Conservation (phyloP, 2,113 vertebrate species). For the Colinus virginianus region DNA sequence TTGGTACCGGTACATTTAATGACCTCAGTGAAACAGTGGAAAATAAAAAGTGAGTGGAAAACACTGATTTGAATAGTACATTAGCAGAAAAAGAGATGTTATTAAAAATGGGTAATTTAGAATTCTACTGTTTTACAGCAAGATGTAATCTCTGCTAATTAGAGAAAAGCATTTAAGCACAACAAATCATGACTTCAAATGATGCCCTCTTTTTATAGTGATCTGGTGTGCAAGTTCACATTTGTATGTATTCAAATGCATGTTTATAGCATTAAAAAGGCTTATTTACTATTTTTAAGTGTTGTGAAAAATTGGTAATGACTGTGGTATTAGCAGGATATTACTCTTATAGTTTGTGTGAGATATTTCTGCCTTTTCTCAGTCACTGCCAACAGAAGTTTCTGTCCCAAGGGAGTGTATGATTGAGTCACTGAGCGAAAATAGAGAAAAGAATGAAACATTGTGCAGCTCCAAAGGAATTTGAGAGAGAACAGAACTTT, state of each 20-base stretch:
- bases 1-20: background rate
- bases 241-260: background rate
- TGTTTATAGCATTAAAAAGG: background rate
- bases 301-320: conserved; percentile 7
- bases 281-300: background rate
- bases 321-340: conserved; percentile 18
- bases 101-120: background rate
- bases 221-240: background rate
- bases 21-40: background rate
- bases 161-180: background rate
- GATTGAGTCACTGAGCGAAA: conserved; percentile 28
- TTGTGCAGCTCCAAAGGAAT: background rate
- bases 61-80: background rate
- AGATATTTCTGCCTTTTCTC: conserved; percentile 19
- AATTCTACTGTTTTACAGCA: background rate
- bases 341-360: background rate
- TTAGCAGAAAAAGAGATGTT: background rate
- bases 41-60: conserved; percentile 17
- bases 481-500: background rate
- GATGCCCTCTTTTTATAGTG: background rate
- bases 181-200: conserved; percentile 8
- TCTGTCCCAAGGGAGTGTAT: conserved; percentile 4
- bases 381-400: background rate
- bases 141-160: background rate
- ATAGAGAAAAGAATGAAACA: background rate